Evolutionary conservation across 2,888 invertebrate species (phyloP).

Genomic region (Tipula lateralis): DNA sequence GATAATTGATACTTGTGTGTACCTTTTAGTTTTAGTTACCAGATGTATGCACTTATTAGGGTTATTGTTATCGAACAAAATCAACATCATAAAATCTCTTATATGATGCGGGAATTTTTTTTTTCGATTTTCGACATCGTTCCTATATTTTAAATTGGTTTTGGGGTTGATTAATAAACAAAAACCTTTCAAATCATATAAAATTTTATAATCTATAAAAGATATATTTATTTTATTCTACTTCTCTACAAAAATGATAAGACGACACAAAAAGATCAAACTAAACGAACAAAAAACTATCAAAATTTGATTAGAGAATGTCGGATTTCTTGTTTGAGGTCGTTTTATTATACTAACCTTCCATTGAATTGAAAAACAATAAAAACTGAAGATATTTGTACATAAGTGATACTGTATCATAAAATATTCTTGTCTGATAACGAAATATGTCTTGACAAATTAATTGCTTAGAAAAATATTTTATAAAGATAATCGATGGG

Average conservation of each 20-base stretch:
- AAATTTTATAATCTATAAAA: not conserved
- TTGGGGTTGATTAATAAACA: not conserved
- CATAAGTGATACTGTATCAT: not conserved
- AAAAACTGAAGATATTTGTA: not conserved
- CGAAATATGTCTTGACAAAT: not conserved
- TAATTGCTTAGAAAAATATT: not conserved
- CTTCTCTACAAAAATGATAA: not conserved
- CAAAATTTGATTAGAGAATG: not conserved
- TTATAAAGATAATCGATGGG: not conserved
- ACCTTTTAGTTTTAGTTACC: not conserved
- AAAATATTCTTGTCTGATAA: not conserved
- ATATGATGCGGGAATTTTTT: not conserved
- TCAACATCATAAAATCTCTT: not conserved
- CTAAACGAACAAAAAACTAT: not conserved
- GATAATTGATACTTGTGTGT: not conserved
- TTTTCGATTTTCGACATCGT: not conserved
- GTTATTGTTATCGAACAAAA: not conserved
- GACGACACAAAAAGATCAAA: not conserved
- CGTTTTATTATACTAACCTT: not conserved
- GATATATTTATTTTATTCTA: not conserved
- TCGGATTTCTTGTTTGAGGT: constrained; percentile 1
- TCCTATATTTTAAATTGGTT: not conserved
- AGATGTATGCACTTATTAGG: not conserved
- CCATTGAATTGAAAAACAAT: not conserved
- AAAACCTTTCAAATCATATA: not conserved